These are phyloP conservation scores for Heliconius aoede DNA, from an alignment of 2,888 invertebrate genomes.

Conservation along the genomic window DNA sequence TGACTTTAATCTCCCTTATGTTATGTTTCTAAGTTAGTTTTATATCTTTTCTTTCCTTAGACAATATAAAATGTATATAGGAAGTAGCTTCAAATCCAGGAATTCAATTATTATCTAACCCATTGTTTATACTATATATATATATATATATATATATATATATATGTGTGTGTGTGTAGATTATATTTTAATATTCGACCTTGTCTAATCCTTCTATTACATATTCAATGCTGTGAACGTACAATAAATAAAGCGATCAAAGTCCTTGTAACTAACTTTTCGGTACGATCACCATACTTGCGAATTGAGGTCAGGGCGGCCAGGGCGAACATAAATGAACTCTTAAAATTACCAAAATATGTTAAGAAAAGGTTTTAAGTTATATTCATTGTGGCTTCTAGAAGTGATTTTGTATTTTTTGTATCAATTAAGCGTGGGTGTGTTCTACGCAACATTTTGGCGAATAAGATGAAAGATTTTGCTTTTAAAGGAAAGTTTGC, in stretches of 20 bases:
- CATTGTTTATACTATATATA: too few species aligned
- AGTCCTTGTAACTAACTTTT: slow-evolving; percentile 42
- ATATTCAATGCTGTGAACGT: slow-evolving; percentile 38
- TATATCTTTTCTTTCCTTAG: too few species aligned
- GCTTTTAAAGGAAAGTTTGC: too few species aligned
- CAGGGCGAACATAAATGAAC: slow-evolving; percentile 29
- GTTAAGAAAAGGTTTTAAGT: slow-evolving; percentile 10
- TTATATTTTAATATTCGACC: background rate
- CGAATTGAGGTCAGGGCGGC: slow-evolving; percentile 36
- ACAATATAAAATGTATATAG: too few species aligned
- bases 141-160: too few species aligned
- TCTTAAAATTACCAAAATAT: slow-evolving; percentile 33
- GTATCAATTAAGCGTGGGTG: background rate
- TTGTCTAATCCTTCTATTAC: slow-evolving; percentile 34
- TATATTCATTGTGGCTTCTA: background rate
- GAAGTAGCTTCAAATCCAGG: too few species aligned
- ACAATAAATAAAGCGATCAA: slow-evolving; percentile 42
- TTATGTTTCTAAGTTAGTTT: too few species aligned
- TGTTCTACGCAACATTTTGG: background rate
- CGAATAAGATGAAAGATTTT: too few species aligned
- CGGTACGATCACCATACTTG: slow-evolving; percentile 33
- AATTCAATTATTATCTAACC: too few species aligned
- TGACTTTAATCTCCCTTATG: too few species aligned
- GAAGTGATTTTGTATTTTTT: background rate
- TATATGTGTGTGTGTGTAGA: too few species aligned